Evolutionary conservation across 2,888 invertebrate genomes (phyloP).

Genomic region (Gasteruption jaculator): DNA sequence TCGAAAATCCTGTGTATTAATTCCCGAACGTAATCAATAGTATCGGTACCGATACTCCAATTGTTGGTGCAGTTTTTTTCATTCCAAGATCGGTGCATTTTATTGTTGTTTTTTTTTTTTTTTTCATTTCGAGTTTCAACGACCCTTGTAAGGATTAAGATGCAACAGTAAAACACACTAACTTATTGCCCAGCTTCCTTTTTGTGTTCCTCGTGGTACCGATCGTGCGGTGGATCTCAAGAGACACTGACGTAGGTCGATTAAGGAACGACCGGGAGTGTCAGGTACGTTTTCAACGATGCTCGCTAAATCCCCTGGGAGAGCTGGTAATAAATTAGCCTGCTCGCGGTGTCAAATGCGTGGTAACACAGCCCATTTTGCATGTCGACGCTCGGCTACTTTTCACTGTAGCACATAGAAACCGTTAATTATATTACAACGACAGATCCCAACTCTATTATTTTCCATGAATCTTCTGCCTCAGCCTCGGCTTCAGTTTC

Average conservation of each 20-base stretch:
- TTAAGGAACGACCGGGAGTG: constrained; percentile 22
- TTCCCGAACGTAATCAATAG: no score
- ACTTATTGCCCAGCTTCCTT: no score
- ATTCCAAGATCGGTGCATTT: no score
- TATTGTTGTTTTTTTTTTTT: no score
- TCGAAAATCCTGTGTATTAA: no score
- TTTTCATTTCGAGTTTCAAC: no score
- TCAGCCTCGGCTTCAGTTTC: constrained; percentile 5
- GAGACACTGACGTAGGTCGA: constrained; percentile 16
- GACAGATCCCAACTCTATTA: constrained; percentile 11
- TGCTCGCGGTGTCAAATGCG: constrained; percentile 16
- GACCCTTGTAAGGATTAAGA: no score
- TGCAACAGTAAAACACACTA: no score
- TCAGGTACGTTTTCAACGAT: constrained; percentile 29
- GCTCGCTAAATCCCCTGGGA: constrained; percentile 25
- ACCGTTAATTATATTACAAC: constrained; percentile 28
- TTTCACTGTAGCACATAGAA: constrained; percentile 25
- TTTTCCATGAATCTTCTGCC: constrained; percentile 3
- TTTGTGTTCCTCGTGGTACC: no score
- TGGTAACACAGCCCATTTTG: constrained; percentile 15
- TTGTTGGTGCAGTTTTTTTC: no score
- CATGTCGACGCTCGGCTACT: constrained; percentile 20
- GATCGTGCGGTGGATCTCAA: constrained; percentile 31
- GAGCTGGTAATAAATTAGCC: constrained; percentile 27
- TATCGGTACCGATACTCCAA: no score